A percentile compares a stretch with the other conserved stretches of the same genome.
These are phyloP conservation scores for Dynastes maya DNA, from an alignment of 2,888 invertebrate species.

Conservation along the genomic window DNA sequence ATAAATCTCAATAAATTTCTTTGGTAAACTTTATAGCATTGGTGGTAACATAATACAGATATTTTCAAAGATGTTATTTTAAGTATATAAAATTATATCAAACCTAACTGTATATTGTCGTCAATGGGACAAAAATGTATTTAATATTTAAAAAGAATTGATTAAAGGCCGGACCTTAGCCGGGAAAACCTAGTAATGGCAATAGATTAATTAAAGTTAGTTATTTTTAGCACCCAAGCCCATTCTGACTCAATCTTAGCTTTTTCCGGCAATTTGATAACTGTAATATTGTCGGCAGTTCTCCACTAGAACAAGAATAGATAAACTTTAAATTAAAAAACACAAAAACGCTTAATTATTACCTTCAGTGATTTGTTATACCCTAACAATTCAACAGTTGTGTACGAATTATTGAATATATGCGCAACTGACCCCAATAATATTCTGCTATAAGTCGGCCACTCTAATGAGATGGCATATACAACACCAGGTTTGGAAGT, in stretches of 20 bases:
- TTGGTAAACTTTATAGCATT: too few species aligned
- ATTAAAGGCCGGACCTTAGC: too few species aligned
- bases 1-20: too few species aligned
- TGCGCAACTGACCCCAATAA: constrained; percentile 70
- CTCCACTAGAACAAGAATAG: constrained; percentile 70
- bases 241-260: constrained; percentile 35
- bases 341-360: not conserved
- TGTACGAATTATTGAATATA: constrained; percentile 58
- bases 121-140: too few species aligned
- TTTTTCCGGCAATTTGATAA: constrained; percentile 59
- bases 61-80: too few species aligned
- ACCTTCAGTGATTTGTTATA: constrained; percentile 65
- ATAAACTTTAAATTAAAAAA: not conserved
- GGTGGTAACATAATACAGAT: too few species aligned
- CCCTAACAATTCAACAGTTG: constrained; percentile 73
- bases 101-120: too few species aligned
- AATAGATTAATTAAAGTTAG: constrained; percentile 22
- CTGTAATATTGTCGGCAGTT: constrained; percentile 63
- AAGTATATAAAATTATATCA: too few species aligned
- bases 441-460: constrained; percentile 77
- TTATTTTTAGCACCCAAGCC: constrained; percentile 50
- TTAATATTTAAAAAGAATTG: too few species aligned
- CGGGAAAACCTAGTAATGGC: too few species aligned
- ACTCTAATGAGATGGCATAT: constrained; percentile 80
- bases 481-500: constrained; percentile 70